Conservation (phyloP, 2,113 vertebrate species). For the Lycocorax pyrrhopterus region DNA sequence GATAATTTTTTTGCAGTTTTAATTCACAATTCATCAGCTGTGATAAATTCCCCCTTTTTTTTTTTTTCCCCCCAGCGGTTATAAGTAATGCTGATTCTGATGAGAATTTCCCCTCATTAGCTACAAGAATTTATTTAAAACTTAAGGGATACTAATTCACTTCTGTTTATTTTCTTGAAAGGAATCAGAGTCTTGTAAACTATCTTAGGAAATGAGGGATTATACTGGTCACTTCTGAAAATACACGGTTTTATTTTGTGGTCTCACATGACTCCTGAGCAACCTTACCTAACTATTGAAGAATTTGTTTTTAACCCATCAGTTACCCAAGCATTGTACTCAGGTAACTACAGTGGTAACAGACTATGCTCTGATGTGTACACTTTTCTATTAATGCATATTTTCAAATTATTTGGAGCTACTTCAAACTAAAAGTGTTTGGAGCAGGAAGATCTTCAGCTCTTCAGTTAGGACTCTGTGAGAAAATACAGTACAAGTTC, state of each 20-base stretch:
- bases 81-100: neutral
- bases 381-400: neutral
- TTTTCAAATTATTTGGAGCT: neutral
- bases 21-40: neutral
- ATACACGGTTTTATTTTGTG: neutral
- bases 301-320: neutral
- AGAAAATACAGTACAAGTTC: neutral
- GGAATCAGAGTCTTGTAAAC: neutral
- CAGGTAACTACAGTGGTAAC: neutral
- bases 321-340: neutral
- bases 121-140: neutral
- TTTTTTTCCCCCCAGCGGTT: neutral
- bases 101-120: neutral
- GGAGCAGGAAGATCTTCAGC: neutral
- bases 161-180: neutral
- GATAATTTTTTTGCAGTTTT: neutral
- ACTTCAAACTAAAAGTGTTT: neutral
- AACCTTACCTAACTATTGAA: neutral
- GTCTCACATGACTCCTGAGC: neutral
- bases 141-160: neutral
- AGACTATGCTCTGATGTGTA: neutral
- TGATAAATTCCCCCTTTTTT: accelerated
- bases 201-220: neutral
- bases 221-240: neutral
- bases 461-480: neutral